Percentiles rank a stretch among this genome's conserved stretches.
These are phyloP conservation scores for Euborellia annulipes DNA, from an alignment of 1,140 invertebrate genomes.

Conservation along the genomic window DNA sequence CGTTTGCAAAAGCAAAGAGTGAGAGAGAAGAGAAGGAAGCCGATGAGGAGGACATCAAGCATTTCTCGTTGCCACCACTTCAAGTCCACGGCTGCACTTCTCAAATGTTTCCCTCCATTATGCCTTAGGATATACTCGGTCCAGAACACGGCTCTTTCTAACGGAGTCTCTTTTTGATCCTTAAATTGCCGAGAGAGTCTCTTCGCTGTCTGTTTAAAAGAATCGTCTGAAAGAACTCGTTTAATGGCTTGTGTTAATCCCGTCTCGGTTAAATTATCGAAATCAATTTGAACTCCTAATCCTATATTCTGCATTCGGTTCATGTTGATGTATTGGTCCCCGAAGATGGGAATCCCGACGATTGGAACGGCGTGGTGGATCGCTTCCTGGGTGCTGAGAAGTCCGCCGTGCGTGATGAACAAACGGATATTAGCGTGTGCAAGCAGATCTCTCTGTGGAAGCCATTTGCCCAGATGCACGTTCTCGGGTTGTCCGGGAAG, in stretches of 20 bases:
- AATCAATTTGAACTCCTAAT: constrained; percentile 12
- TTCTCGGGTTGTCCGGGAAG: constrained; percentile 32
- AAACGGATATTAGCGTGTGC: constrained; percentile 9
- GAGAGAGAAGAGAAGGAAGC: neutral
- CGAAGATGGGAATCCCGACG: constrained; percentile 6
- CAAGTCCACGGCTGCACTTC: too few relatives aligned
- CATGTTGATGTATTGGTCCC: constrained; percentile 20
- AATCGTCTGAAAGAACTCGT: constrained; percentile 1
- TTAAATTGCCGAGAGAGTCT: too few relatives aligned
- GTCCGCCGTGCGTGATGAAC: constrained; percentile 3
- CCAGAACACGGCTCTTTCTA: too few relatives aligned
- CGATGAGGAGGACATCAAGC: too few relatives aligned
- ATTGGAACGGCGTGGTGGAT: constrained; percentile 5
- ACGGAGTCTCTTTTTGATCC: too few relatives aligned
- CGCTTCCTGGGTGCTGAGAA: constrained; percentile 5
- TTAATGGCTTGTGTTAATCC: constrained; percentile 6
- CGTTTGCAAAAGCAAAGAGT: too few relatives aligned
- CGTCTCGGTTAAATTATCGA: constrained; percentile 11
- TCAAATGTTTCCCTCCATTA: too few relatives aligned
- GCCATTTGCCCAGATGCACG: constrained; percentile 39
- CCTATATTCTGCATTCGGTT: constrained; percentile 18
- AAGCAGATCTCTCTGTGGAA: constrained; percentile 43
- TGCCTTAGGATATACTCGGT: too few relatives aligned
- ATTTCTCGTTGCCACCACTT: too few relatives aligned
- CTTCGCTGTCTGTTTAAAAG: too few relatives aligned